Percentiles rank a stretch among this genome's conserved stretches.
Conservation (phyloP, 2,888 invertebrate species). For the Venusia cambrica region DNA sequence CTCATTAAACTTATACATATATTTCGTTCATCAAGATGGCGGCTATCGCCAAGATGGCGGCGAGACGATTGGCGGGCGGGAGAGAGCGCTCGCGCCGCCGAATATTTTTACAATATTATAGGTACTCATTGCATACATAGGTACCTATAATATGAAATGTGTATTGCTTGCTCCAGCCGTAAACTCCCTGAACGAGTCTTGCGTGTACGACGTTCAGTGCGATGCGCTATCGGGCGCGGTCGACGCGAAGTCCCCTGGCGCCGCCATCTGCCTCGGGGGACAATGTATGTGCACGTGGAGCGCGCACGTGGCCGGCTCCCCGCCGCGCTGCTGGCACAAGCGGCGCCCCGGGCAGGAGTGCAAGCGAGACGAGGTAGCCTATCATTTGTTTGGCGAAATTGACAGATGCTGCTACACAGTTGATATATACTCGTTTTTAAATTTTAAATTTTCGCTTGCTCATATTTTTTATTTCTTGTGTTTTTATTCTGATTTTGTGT, state of each 20-base stretch:
- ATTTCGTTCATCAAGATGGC: constrained; percentile 55
- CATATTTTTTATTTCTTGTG: too few species aligned
- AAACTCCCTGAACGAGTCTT: constrained; percentile 54
- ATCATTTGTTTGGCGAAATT: too few species aligned
- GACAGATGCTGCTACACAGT: too few species aligned
- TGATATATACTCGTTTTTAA: too few species aligned
- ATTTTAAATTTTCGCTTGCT: too few species aligned
- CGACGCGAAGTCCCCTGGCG: constrained; percentile 53
- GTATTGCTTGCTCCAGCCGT: too few species aligned
- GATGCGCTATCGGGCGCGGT: constrained; percentile 51
- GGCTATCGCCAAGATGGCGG: constrained; percentile 44
- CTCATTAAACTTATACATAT: too few species aligned
- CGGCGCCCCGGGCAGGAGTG: constrained; percentile 67
- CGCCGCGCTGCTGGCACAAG: constrained; percentile 59
- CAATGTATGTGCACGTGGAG: constrained; percentile 61
- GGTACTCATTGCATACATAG: too few species aligned
- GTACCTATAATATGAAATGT: too few species aligned
- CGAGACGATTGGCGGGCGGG: constrained; percentile 40
- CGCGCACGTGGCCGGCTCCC: constrained; percentile 53
- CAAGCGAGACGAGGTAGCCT: constrained; percentile 57
- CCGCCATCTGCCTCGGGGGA: constrained; percentile 62
- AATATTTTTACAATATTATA: too few species aligned
- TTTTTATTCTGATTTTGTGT: too few species aligned
- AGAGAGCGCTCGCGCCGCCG: constrained; percentile 49
- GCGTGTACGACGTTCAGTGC: constrained; percentile 72